These are phyloP conservation scores for Cydia strobilella DNA, from an alignment of 1,140 invertebrate species.

Conservation along the genomic window DNA sequence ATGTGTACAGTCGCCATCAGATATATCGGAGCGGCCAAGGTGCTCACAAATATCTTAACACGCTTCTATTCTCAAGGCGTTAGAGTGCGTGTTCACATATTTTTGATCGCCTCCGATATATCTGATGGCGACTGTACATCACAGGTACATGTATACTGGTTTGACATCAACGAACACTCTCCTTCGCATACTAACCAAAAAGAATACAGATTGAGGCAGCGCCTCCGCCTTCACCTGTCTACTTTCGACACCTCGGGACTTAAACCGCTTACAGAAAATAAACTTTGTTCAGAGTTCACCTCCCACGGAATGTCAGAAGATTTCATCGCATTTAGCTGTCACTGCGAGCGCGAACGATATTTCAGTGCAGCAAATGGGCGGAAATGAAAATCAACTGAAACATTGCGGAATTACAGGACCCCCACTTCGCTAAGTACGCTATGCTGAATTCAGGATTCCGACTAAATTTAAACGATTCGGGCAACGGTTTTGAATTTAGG, in stretches of 20 bases:
- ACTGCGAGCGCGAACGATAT: neutral
- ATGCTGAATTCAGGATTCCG: neutral
- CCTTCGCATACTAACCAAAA: neutral
- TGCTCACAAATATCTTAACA: too few species aligned
- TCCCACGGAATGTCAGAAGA: slow-evolving; percentile 14
- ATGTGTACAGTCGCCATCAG: too few species aligned
- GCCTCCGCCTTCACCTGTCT: slow-evolving; percentile 44
- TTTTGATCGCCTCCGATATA: too few species aligned
- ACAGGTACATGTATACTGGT: too few species aligned
- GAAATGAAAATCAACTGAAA: slow-evolving; percentile 17
- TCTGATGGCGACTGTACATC: too few species aligned
- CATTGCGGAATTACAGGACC: neutral
- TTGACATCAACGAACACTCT: too few species aligned
- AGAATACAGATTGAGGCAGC: neutral
- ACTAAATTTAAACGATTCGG: neutral
- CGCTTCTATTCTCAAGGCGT: too few species aligned
- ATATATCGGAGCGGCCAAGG: too few species aligned
- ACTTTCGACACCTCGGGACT: slow-evolving; percentile 47
- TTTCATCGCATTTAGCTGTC: slow-evolving; percentile 24
- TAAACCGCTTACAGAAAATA: slow-evolving; percentile 58
- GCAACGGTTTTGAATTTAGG: neutral
- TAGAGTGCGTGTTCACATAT: too few species aligned
- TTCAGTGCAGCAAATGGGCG: slow-evolving; percentile 11
- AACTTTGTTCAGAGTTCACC: slow-evolving; percentile 44
- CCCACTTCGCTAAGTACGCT: neutral